These are phyloP conservation scores for Phortica okadai DNA, from an alignment of 2,888 invertebrate species.

Conservation along the genomic window DNA sequence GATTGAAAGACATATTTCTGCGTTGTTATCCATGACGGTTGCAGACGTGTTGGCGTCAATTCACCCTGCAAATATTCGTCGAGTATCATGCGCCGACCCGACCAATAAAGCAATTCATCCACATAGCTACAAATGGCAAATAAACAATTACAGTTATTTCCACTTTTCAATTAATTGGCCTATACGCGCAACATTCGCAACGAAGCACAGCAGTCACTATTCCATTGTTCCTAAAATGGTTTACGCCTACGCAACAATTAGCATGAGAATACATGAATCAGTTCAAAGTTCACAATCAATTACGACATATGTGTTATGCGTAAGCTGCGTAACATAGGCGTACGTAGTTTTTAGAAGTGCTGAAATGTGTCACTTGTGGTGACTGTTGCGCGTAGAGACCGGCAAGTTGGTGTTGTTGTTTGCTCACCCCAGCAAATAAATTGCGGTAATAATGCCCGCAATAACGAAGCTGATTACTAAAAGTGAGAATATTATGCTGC, in stretches of 20 bases:
- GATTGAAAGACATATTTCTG: slow-evolving; percentile 91
- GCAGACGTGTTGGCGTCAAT: slow-evolving; percentile 83
- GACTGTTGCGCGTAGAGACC: too few relatives aligned
- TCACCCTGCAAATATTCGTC: slow-evolving; percentile 90
- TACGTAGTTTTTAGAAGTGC: too few relatives aligned
- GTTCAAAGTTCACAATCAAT: too few relatives aligned
- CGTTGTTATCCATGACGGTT: slow-evolving; percentile 88
- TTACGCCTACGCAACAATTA: too few relatives aligned
- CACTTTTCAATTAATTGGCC: too few relatives aligned
- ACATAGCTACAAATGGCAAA: slow-evolving; percentile 81
- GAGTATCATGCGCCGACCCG: slow-evolving; percentile 89
- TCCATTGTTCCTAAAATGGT: too few relatives aligned
- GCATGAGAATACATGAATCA: too few relatives aligned
- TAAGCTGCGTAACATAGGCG: too few relatives aligned
- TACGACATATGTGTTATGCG: too few relatives aligned
- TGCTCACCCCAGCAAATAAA: slow-evolving; percentile 87
- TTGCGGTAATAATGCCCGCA: slow-evolving; percentile 91
- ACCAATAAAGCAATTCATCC: slow-evolving; percentile 93
- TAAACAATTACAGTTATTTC: not conserved
- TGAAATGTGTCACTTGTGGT: too few relatives aligned
- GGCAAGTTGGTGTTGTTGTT: not conserved
- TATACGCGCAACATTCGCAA: too few relatives aligned
- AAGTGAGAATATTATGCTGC: slow-evolving; percentile 90
- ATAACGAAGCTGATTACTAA: slow-evolving; percentile 91
- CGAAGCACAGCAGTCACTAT: too few relatives aligned